Evolutionary conservation across 2,113 vertebrate genomes (phyloP).

Genomic region (Mionectes macconnelli): DNA sequence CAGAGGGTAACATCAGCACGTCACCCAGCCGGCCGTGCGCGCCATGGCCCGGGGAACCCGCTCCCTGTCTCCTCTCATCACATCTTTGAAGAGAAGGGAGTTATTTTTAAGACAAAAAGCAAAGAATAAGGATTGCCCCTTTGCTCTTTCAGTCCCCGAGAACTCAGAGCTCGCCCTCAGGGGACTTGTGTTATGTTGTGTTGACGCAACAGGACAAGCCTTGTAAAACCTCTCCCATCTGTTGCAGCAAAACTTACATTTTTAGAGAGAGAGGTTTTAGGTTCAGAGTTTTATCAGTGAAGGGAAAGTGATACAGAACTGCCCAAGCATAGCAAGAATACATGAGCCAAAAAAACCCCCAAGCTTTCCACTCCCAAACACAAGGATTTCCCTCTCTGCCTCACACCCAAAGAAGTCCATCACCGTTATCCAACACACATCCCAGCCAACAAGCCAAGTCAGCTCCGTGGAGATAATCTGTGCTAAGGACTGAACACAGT

Average conservation of each 20-base stretch:
- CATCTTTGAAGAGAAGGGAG: background rate
- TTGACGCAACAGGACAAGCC: background rate
- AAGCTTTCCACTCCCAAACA: background rate
- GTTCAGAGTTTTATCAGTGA: background rate
- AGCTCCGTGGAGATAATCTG: background rate
- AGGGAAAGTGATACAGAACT: background rate
- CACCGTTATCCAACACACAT: background rate
- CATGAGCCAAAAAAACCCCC: background rate
- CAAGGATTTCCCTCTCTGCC: background rate
- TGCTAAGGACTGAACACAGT: background rate
- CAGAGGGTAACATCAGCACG: background rate
- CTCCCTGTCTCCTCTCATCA: background rate
- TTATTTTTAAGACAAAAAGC: constrained; percentile 20
- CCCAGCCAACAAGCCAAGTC: background rate
- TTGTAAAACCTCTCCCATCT: background rate
- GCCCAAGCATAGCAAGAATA: background rate
- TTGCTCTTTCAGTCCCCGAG: background rate
- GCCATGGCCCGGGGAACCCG: background rate
- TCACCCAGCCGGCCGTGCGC: background rate
- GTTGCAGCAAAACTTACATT: background rate
- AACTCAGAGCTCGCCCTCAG: background rate
- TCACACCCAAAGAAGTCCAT: background rate
- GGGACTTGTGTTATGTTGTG: background rate
- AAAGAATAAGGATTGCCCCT: background rate
- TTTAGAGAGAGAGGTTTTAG: background rate